Evolutionary conservation across 2,888 invertebrate species (phyloP).

Genomic region (Aelia acuminata): DNA sequence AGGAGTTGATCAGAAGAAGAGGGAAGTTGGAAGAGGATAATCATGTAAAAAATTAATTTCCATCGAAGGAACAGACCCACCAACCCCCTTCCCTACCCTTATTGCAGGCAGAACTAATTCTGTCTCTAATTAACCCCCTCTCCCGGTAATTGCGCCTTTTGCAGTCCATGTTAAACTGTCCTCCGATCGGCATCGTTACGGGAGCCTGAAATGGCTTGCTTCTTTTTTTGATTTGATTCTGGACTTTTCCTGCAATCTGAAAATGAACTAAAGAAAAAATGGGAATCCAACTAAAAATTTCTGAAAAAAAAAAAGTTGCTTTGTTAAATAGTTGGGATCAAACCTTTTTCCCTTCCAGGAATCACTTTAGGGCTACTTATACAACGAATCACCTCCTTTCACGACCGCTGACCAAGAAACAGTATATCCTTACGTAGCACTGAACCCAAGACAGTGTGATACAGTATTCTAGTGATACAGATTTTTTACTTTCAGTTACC

Average conservation of each 20-base stretch:
- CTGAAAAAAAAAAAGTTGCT: too few species aligned
- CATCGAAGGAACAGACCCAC: background rate
- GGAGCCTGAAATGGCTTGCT: background rate
- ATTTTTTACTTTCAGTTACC: too few species aligned
- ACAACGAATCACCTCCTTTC: too few species aligned
- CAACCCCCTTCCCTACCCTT: background rate
- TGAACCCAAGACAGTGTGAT: too few species aligned
- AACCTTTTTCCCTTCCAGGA: too few species aligned
- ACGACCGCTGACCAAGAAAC: too few species aligned
- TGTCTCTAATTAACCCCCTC: background rate
- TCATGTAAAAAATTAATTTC: conserved; percentile 35
- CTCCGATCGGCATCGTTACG: background rate
- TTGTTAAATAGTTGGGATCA: background rate
- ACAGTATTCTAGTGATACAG: too few species aligned
- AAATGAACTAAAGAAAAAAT: background rate
- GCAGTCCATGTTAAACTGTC: background rate
- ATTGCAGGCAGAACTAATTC: background rate
- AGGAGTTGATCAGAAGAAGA: background rate
- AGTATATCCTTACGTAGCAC: too few species aligned
- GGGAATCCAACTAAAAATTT: background rate
- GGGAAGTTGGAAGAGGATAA: background rate
- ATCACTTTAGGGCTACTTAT: background rate
- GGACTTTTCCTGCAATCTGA: background rate
- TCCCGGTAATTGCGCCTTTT: background rate
- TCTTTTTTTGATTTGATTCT: background rate